Base-by-base conservation (phyloP, 2,113 vertebrate genomes). In the Myotis davidii region DNA sequence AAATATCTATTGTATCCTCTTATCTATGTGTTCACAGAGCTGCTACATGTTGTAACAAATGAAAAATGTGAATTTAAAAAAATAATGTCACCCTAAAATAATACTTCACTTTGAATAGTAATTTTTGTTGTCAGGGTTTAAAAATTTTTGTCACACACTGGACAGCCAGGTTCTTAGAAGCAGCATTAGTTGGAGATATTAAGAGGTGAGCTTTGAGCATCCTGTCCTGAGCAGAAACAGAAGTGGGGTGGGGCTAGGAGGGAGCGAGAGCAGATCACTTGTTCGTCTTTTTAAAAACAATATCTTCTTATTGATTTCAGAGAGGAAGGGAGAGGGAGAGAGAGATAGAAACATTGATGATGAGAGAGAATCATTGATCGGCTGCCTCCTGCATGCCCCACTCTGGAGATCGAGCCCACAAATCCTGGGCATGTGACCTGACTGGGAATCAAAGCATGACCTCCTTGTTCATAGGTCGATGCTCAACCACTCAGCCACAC, bases 1-100 rank as follows among this genome's bases (percentile, higher is more conserved):
- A 97, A 98, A 97, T 97, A 97, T 84, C 97, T 97, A 97, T 97
- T 98, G 97, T 98, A 94, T 96, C 94, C 97, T 97, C 97, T 97
- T 98, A 97, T 97, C 97, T 97, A 18, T 96, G 96, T 97, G 95
- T 96, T 97, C 96, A 74, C 97, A 97, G 97, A 97, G 72, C 78
- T 92, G 94, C 96, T 97, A 93, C 90, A 86, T 84, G 91, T 93
- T 97, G 94, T 97, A 98, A 96, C 95, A 97, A 97, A 93, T 73
- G 93, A 95, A 97, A 97, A 97, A 96, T 96, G 96, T 92, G 93
- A 95, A 95, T 97, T 97, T 84, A 92, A 97, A 97, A 97, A 98
- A 97, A 88, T 97, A 97, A 90, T 93, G 94, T 91, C 97, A 96
- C 76, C 86, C 93, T 96, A 97, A 98, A 98, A 97, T 97, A 98